phyloP scores from a whole-genome alignment of 2,888 invertebrate genomes.

The Orthonychiurus folsomi region DNA sequence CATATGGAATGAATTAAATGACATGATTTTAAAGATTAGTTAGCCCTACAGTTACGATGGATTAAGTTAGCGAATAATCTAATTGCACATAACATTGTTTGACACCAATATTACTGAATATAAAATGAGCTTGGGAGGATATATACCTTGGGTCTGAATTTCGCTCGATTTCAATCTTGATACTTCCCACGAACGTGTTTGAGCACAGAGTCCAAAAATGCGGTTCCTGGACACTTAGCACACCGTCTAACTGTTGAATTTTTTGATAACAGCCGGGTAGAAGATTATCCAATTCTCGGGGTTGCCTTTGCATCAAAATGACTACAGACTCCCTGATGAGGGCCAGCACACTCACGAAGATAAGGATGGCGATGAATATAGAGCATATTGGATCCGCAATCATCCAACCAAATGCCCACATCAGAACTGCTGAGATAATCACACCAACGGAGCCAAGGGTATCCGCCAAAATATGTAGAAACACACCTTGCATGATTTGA shows the following conservation, averaged over 20 bases:
- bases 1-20: too few relatives aligned
- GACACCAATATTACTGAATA: constrained; percentile 86
- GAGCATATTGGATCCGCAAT: constrained; percentile 97
- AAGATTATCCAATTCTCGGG: constrained; percentile 66
- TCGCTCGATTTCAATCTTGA: constrained; percentile 90
- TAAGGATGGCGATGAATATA: constrained; percentile 86
- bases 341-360: constrained; percentile 75
- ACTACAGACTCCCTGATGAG: constrained; percentile 66
- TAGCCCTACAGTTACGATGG: too few relatives aligned
- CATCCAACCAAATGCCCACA: constrained; percentile 97
- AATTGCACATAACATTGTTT: constrained; percentile 86
- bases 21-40: too few relatives aligned
- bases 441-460: constrained; percentile 95
- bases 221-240: constrained; percentile 91
- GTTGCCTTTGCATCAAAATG: constrained; percentile 91
- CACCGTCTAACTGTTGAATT: constrained; percentile 79
- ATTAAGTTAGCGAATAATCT: constrained; percentile 74
- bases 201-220: constrained; percentile 98
- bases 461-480: constrained; percentile 90
- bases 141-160: constrained; percentile 89
- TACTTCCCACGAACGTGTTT: constrained; percentile 80
- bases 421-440: constrained; percentile 84
- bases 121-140: constrained; percentile 83
- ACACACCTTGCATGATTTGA: constrained; percentile 91
- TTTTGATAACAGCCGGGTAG: constrained; percentile 82